Conservation (phyloP, 1,140 invertebrate species). For the Magallana ariakensis region DNA sequence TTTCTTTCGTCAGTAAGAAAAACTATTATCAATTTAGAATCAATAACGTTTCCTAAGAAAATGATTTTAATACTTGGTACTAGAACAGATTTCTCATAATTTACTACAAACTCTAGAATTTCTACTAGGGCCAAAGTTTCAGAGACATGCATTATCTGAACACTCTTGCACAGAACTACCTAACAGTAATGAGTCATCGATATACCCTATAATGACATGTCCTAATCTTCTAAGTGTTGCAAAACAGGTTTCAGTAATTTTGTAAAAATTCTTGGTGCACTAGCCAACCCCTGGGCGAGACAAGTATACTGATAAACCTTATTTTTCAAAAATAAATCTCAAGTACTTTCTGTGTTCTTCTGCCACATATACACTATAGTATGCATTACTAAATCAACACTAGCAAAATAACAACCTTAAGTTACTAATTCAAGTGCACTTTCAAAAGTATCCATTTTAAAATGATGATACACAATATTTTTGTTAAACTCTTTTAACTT, state of each 20-base stretch:
- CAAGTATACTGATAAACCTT: slow-evolving; percentile 58
- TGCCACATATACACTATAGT: slow-evolving; percentile 55
- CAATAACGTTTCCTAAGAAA: slow-evolving; percentile 48
- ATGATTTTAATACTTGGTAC: slow-evolving; percentile 5
- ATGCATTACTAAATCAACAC: slow-evolving; percentile 59
- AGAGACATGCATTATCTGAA: slow-evolving; percentile 33
- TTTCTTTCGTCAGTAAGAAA: neutral
- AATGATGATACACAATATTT: slow-evolving; percentile 40
- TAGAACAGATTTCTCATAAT: slow-evolving; percentile 51
- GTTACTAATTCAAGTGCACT: slow-evolving; percentile 19
- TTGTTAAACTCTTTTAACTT: slow-evolving; percentile 53
- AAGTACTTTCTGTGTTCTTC: slow-evolving; percentile 53
- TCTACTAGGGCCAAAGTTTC: slow-evolving; percentile 27
- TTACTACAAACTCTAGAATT: neutral
- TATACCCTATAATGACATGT: slow-evolving; percentile 43
- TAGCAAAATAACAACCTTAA: slow-evolving; percentile 44
- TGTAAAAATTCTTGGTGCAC: slow-evolving; percentile 52
- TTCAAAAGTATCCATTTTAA: slow-evolving; percentile 50
- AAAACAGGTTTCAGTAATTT: slow-evolving; percentile 60
- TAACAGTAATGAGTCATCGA: slow-evolving; percentile 55
- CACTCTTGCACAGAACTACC: slow-evolving; percentile 35
- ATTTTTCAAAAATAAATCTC: slow-evolving; percentile 55
- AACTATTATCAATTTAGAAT: slow-evolving; percentile 52
- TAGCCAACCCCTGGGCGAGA: slow-evolving; percentile 51
- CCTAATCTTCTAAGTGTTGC: slow-evolving; percentile 30